Evolutionary conservation across 37 sponge, comb jelly and placozoan genomes (phyloP).

Genomic region (Geodia barretti): DNA sequence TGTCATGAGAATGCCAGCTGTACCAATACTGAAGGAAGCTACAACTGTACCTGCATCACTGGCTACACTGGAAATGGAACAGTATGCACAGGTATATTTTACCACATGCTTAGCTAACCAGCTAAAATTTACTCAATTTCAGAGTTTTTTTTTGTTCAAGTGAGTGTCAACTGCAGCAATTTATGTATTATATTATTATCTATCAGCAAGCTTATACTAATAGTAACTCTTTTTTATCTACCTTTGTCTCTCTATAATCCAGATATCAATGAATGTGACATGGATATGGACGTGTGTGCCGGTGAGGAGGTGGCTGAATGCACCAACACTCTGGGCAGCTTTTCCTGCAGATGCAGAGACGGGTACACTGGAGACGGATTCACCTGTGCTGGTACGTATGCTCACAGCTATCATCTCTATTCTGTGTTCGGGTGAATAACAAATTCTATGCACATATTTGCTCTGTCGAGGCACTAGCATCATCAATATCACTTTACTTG

Average conservation of each 20-base stretch:
- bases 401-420: too few species aligned
- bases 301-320: background rate
- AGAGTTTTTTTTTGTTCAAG: too few species aligned
- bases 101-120: background rate
- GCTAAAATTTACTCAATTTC: too few species aligned
- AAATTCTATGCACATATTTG: too few species aligned
- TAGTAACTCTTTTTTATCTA: background rate
- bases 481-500: too few species aligned
- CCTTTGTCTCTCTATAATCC: background rate
- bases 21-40: background rate
- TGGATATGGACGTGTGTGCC: background rate
- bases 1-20: background rate
- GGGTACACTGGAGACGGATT: background rate
- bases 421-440: too few species aligned
- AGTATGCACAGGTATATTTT: background rate
- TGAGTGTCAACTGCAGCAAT: too few species aligned
- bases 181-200: too few species aligned
- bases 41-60: background rate
- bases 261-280: background rate
- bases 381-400: too few species aligned
- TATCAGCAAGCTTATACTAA: background rate
- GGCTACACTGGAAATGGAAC: background rate
- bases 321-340: background rate
- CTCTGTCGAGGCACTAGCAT: too few species aligned
- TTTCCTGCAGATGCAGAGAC: background rate